These are phyloP conservation scores for Standfussiana lucernea DNA, from an alignment of 2,888 invertebrate genomes.

Conservation along the genomic window DNA sequence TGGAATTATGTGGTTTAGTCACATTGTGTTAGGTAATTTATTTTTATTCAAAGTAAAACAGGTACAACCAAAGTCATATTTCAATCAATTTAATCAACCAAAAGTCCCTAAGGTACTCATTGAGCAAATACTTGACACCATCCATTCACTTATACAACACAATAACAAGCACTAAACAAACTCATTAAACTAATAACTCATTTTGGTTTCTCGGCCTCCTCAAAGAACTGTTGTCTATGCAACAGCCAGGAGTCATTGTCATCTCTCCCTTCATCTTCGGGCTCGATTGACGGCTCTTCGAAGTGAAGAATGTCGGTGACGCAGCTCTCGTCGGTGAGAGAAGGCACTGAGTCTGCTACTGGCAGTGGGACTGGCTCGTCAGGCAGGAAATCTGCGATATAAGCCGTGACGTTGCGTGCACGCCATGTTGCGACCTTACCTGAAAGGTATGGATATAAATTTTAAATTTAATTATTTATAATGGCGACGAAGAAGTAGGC, in stretches of 20 bases:
- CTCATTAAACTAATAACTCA: not conserved
- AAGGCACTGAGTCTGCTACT: conserved; percentile 91
- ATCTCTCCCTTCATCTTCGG: conserved; percentile 84
- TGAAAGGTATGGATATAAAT: conserved; percentile 50
- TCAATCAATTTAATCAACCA: conserved; percentile 8
- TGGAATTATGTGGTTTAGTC: not conserved
- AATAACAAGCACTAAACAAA: not conserved
- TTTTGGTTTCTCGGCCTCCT: conserved; percentile 77
- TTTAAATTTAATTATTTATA: not conserved
- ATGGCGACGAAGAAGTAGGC: not conserved
- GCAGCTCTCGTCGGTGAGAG: conserved; percentile 83
- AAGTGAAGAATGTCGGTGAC: conserved; percentile 86
- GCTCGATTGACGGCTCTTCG: conserved; percentile 77
- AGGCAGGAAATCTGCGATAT: conserved; percentile 93
- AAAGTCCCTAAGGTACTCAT: not conserved
- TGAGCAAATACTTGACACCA: not conserved
- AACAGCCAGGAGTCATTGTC: conserved; percentile 86
- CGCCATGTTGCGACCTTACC: conserved; percentile 92
- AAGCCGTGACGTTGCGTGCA: conserved; percentile 92
- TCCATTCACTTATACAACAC: not conserved
- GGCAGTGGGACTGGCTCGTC: conserved; percentile 93
- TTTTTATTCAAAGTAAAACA: conserved; percentile 4
- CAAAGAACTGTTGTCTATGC: conserved; percentile 85
- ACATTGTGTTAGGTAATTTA: not conserved
- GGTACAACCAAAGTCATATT: not conserved